Evolutionary conservation across 2,888 invertebrate species (phyloP), one percentile per base, ranked within the genome.

Genomic region (Pristionchus japonicus): DNA sequence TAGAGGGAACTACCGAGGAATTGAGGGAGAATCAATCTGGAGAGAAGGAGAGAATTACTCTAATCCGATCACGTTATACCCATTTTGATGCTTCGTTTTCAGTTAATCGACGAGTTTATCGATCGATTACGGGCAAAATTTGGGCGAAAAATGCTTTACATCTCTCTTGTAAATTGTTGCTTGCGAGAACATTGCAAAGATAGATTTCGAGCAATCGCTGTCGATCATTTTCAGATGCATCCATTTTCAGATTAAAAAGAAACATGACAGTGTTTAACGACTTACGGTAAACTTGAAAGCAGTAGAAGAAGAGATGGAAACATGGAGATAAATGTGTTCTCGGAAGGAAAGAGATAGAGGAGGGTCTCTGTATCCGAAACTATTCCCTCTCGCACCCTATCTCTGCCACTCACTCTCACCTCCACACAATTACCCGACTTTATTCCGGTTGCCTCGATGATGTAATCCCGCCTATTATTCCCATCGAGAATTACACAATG

Each of bases 1-100:
- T 93, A 92, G 31, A 94, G 91, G 37, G 93, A 90, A 82, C 92
- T 92, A 37, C 94, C 94, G 1, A 92, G 89, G 86, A 92, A 92
- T 88, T 92, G 92, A 34, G 82, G 70, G 20, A 37, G 37, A 20
- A 49, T 40, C 43, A 40, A 61, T 64, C 85, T 85, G 27, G 6
- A 64, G 64, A 4, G n/a, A 49, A 49, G 52, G n/a, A 31, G 27
- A 47, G 47, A 80, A 49, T 80, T 40, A 47, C 17, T 80, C 47
- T 80, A 80, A 74, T 40, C 40, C 70, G 70, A 47, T 43, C 43
- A 43, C 23, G n/a, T n/a, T n/a, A 23, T 40, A 23, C 23, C 40
- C 17, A 13, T 23, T 34, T 31, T 47, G 13, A 82, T n/a, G n/a
- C 80, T 47, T 52, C 82, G 17, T 47, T 47, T 49, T 47, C 17